phyloP scores from a whole-genome alignment of 2,888 invertebrate species.

The Caenorhabditis angaria region DNA sequence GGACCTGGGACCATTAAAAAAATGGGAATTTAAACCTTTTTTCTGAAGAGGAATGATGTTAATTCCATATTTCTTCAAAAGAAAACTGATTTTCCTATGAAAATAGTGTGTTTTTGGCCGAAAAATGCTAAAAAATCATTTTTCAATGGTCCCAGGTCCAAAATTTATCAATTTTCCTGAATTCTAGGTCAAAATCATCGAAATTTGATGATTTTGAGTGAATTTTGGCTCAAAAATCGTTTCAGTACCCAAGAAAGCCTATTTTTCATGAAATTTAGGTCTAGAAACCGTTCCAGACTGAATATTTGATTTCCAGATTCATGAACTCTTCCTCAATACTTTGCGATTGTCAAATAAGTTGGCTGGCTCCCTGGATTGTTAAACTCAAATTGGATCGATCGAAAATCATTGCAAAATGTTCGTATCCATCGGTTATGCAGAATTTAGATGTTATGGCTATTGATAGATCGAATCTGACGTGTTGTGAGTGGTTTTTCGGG shows the following conservation, averaged over 20 bases:
- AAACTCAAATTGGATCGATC: constrained; percentile 30
- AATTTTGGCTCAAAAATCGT: not conserved
- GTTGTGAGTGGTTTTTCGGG: constrained; percentile 29
- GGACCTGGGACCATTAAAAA: too few species aligned
- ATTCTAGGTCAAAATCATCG: too few species aligned
- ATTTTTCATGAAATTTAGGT: too few species aligned
- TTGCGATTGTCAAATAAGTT: constrained; percentile 58
- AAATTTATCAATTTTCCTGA: too few species aligned
- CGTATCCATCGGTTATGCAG: constrained; percentile 45
- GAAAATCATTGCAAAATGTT: constrained; percentile 43
- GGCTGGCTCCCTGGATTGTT: constrained; percentile 56
- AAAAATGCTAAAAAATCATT: too few species aligned
- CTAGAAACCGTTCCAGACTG: not conserved
- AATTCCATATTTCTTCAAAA: too few species aligned
- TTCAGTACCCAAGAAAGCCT: not conserved
- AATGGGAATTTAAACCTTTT: too few species aligned
- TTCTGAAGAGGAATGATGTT: too few species aligned
- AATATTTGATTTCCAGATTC: constrained; percentile 24
- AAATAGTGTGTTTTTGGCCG: too few species aligned
- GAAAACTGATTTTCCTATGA: too few species aligned
- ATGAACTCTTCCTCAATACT: constrained; percentile 53
- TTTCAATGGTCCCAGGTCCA: too few species aligned
- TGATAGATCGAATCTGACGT: constrained; percentile 51
- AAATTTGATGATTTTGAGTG: too few species aligned
- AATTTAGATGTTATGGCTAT: constrained; percentile 46